These are phyloP conservation scores for Pelusios castaneus DNA, from an alignment of 2,113 vertebrate species.

Conservation along the genomic window DNA sequence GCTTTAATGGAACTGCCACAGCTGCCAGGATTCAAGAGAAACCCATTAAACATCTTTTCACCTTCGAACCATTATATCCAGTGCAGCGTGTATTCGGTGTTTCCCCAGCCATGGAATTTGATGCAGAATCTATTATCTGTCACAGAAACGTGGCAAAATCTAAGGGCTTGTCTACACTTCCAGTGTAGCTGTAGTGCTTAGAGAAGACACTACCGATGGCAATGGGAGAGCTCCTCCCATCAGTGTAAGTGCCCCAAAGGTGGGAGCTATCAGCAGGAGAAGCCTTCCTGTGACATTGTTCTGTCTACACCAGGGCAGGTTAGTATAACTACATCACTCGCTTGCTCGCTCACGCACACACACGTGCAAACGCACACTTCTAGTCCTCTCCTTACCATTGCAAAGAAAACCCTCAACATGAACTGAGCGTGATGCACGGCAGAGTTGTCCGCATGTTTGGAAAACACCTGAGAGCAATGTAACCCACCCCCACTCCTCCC, in stretches of 20 bases:
- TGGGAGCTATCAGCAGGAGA: neutral
- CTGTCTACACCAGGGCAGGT: neutral
- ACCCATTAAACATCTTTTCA: neutral
- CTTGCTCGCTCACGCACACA: accelerated
- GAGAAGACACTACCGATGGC: neutral
- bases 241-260: neutral
- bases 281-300: neutral
- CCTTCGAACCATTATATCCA: neutral
- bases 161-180: neutral
- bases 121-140: neutral
- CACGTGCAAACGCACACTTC: too few species aligned
- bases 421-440: neutral
- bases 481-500: neutral
- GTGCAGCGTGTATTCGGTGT: neutral
- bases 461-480: accelerated
- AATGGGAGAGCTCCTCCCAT: neutral
- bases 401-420: neutral
- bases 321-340: neutral
- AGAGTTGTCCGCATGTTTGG: neutral
- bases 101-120: neutral
- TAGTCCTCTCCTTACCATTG: neutral
- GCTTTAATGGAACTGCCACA: constrained; percentile 7
- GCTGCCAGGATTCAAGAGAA: constrained; percentile 4
- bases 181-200: neutral
- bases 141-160: neutral